These are phyloP conservation scores for Catonia carolina DNA, from an alignment of 2,888 invertebrate genomes.

Conservation along the genomic window DNA sequence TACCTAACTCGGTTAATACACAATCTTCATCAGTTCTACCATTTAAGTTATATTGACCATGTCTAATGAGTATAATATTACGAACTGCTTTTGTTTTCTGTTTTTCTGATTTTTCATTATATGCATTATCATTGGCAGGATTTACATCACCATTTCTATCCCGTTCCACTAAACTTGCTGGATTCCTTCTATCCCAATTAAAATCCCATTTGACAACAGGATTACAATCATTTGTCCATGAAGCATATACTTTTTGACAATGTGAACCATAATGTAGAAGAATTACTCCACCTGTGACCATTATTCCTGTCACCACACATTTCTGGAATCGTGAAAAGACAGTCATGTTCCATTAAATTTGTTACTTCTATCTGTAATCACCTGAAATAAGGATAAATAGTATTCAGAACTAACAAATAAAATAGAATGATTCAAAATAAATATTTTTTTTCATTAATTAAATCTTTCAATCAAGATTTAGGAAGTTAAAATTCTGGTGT, in stretches of 20 bases:
- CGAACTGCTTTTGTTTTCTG: slow-evolving; percentile 56
- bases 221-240: slow-evolving; percentile 52
- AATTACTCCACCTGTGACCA: background rate
- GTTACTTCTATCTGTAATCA: too few relatives aligned
- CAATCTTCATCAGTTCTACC: slow-evolving; percentile 66
- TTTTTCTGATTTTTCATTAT: slow-evolving; percentile 59
- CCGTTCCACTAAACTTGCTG: slow-evolving; percentile 62
- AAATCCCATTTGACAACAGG: slow-evolving; percentile 70
- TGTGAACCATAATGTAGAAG: background rate
- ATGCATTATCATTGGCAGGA: slow-evolving; percentile 54
- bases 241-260: slow-evolving; percentile 19
- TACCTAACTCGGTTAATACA: slow-evolving; percentile 71
- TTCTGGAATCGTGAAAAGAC: background rate
- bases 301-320: background rate
- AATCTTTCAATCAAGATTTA: too few relatives aligned
- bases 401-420: too few relatives aligned
- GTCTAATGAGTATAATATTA: slow-evolving; percentile 85
- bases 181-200: slow-evolving; percentile 84
- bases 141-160: slow-evolving; percentile 46
- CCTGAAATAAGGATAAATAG: too few relatives aligned
- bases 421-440: too few relatives aligned
- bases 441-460: too few relatives aligned
- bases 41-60: slow-evolving; percentile 85
- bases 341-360: too few relatives aligned
- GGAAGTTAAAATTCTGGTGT: too few relatives aligned